phyloP scores from a whole-genome alignment of 2,888 invertebrate species.

The Tuta absoluta region DNA sequence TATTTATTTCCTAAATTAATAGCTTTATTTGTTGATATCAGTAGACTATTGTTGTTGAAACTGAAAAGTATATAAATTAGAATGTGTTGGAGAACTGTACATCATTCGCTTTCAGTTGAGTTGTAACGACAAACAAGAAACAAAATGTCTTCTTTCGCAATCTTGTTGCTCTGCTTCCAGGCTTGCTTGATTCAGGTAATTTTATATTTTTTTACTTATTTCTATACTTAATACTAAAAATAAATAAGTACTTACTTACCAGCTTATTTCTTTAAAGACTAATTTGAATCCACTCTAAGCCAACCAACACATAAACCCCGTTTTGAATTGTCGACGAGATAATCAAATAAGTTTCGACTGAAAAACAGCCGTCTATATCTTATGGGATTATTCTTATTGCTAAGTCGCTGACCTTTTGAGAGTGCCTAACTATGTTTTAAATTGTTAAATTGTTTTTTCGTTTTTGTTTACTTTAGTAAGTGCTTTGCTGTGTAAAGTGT shows the following conservation, averaged over 20 bases:
- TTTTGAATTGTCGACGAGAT: no score
- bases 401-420: no score
- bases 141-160: constrained; percentile 46
- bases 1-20: neutral
- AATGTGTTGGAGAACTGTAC: neutral
- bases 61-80: neutral
- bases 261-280: neutral
- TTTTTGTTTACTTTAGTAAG: no score
- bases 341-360: no score
- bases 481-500: no score
- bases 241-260: neutral
- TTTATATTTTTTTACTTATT: neutral
- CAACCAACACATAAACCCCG: no score
- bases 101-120: neutral
- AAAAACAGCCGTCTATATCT: no score
- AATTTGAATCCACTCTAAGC: neutral
- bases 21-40: neutral
- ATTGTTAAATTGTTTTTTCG: no score
- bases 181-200: constrained; percentile 52
- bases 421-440: no score
- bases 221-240: neutral
- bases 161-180: constrained; percentile 48
- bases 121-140: constrained; percentile 25
- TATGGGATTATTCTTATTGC: no score
- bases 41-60: neutral